Base-by-base conservation (phyloP, 37 sponge, comb jelly and placozoan genomes). In the Diacarnus erythraeanus region DNA sequence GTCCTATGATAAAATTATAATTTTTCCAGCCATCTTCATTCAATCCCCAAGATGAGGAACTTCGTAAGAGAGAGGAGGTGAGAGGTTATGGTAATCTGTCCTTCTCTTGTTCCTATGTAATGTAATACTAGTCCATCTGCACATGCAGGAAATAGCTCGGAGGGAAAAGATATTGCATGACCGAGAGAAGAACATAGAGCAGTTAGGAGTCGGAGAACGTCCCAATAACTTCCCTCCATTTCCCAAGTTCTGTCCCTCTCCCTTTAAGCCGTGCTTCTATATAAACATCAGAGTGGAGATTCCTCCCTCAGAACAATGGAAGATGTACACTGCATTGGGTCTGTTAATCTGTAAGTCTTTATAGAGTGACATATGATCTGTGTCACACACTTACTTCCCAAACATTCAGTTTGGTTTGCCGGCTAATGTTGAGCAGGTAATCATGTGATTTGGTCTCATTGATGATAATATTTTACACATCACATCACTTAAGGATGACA, bases 221-320 rank as follows among this genome's bases (percentile, higher is more conserved):
- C 87, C 83, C 12, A 95, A 91, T 47, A 96, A 96, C 91, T 96
- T 96, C 74, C 96, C 94, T 37, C 96, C 96, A 3, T 80, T 92
- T 22, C 96, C 94, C n/a, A 71, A 70, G 51, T 83, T 80, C 51
- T 91, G 83, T 42, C 94, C 93, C 22, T 26, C 82, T 47, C 90
- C 90, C 63, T 42, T 87, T 59, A 88, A 94, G 77, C 97, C 97
- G 9, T 97, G 96, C 75, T 95, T 94, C 83, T 97, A 97, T 41
- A 82, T 95, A 69, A 89, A 94, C 80, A 89, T 97, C 60, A 74
- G 61, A 25, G 93, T 78, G 27, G 97, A 97, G 59, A 77, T 97
- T 22, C 97, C 97, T 31, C 88, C 87, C 1, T 51, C 79, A 21
- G 82, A 90, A 63, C 88, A 77, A 29, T 81, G 82, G 88, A 87